Evolutionary conservation across 2,113 vertebrate species (phyloP), one percentile per base, ranked within the genome.

Genomic region (Hepsetus odoe): DNA sequence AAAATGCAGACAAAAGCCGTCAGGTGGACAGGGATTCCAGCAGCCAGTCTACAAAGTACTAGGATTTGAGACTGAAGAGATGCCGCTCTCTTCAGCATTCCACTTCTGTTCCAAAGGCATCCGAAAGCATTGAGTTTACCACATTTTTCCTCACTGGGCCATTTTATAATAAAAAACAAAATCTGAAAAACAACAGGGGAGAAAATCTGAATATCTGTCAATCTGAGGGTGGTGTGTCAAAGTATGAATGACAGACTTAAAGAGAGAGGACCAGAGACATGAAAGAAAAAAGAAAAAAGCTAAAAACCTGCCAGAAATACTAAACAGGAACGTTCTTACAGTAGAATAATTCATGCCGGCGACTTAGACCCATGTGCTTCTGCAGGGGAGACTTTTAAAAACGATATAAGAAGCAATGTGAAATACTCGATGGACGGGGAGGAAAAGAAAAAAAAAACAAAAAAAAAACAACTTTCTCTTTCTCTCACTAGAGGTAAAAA

Each of bases 241-340:
- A 74, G 85, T 61, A 49, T 81, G 67, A 49, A 49, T 51, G 40
- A 70, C 6, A n/a, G 33, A 40, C 30, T 33, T 20, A 80, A 55
- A 62, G 18, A 49, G 13, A 70, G 46, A 66, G 51, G 40, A 53
- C 66, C 7, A 74, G 81, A 86, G 79, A 89, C 7, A 40, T 85
- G 88, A 73, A 9, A 49, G 38, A 14, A 42, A 12, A 5, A 20
- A n/a, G 16, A 2, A 16, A 16, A 46, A 12, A 58, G 14, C 13
- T 53, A 35, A 33, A n/a, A 73, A 11, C 33, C 65, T 24, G 33
- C 1, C 65, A 42, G 24, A 72, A 14, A 72, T 33, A 46, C 30
- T 55, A 55, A 55, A 55, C 3, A 55, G 22, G 6, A 10, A 13
- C 51, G 9, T 55, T 55, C 51, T 55, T 55, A 55, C n/a, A 55